Conservation (phyloP, 2,888 invertebrate species). For the Dasysyrphus tricinctus region DNA sequence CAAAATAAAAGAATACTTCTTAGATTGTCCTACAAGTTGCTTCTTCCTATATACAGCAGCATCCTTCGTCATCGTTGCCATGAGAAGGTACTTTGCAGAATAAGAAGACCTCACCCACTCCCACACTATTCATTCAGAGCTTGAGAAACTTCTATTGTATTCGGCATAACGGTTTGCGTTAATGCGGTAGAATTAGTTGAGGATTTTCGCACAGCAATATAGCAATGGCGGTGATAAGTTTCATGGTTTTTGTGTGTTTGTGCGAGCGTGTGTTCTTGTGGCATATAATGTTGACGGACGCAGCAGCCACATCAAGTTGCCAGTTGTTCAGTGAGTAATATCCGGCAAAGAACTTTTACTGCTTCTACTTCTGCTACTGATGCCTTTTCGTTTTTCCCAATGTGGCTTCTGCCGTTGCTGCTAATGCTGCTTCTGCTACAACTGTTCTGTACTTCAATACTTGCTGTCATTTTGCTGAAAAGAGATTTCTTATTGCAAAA, state of each 20-base stretch:
- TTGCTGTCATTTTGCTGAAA: conserved; percentile 38
- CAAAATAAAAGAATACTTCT: conserved; percentile 31
- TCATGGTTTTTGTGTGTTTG: conserved; percentile 56
- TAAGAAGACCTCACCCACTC: not conserved
- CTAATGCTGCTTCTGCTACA: conserved; percentile 10
- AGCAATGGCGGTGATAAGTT: conserved; percentile 46
- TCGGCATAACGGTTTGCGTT: conserved; percentile 58
- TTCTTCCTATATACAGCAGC: conserved; percentile 16
- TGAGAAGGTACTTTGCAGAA: conserved; percentile 35
- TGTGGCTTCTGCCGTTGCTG: conserved; percentile 14
- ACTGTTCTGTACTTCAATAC: conserved; percentile 13
- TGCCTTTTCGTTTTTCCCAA: conserved; percentile 48
- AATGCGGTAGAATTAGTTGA: conserved; percentile 71
- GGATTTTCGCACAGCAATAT: conserved; percentile 69
- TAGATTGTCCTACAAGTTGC: conserved; percentile 62
- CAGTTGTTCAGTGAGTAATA: conserved; percentile 70
- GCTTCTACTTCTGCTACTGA: conserved; percentile 19
- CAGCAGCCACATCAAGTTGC: conserved; percentile 59
- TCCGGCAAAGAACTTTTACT: conserved; percentile 63
- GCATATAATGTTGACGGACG: conserved; percentile 42
- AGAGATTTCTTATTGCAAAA: conserved; percentile 71
- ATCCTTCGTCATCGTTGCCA: conserved; percentile 55
- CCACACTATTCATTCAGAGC: not conserved
- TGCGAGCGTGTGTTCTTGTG: conserved; percentile 21
- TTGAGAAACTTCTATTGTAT: conserved; percentile 45